phyloP scores from a whole-genome alignment of 2,113 vertebrate genomes.

The Pachyramphus minor region DNA sequence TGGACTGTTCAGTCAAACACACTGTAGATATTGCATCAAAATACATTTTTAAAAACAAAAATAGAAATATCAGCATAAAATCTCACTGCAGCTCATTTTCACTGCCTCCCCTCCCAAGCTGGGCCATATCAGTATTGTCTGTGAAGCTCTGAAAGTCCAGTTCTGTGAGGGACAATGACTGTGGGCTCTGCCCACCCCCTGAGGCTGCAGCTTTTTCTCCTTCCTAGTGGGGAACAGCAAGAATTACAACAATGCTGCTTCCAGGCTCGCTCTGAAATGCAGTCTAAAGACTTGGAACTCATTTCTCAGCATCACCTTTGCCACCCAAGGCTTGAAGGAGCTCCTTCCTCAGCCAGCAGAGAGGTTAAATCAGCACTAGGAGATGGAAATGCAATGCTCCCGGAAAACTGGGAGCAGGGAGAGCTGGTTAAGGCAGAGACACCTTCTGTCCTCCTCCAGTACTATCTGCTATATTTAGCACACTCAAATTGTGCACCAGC shows the following conservation, averaged over 20 bases:
- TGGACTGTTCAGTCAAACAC: not conserved
- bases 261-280: not conserved
- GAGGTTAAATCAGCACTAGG: accelerated
- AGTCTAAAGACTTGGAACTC: not conserved
- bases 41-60: not conserved
- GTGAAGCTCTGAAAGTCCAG: not conserved
- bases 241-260: not conserved
- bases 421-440: not conserved
- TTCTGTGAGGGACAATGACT: not conserved
- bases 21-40: not conserved
- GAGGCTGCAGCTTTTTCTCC: not conserved
- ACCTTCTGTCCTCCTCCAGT: not conserved
- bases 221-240: not conserved
- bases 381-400: not conserved
- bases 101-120: not conserved
- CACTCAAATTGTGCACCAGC: not conserved
- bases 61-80: not conserved
- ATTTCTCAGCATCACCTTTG: not conserved
- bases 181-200: not conserved
- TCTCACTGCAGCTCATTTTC: not conserved
- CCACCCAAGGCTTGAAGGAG: not conserved
- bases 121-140: not conserved
- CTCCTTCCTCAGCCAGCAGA: not conserved
- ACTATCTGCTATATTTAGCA: not conserved
- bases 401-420: not conserved